Base-by-base conservation (phyloP, 2,888 invertebrate species). In the Drosophila algonquin region DNA sequence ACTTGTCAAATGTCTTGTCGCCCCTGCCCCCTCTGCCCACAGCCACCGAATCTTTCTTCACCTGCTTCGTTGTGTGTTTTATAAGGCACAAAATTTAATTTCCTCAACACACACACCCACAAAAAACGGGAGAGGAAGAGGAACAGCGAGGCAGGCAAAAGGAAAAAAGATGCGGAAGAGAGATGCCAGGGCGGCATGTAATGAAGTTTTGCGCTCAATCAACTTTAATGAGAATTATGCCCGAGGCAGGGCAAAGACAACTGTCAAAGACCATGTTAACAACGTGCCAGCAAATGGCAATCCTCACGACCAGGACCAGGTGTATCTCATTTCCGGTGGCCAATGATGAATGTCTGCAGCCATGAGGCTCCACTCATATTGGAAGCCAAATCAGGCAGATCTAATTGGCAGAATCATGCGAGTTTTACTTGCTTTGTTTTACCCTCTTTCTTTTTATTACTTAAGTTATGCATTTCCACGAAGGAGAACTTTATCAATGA, bases 181-280 rank as follows among this genome's bases (percentile, higher is more conserved):
- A 44, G 54, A 69, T 71, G 59, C 64, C 75, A 75, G 62, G 75
- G 35, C 40, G 57, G 58, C 69, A 60, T 74, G 70, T 85, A 85
- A 85, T 87, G 89, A 85, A 89, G 85, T 85, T 89, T 89, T 82
- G 73, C 87, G 85, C 89, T 87, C 89, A 86, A 87, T 86, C 89
- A 89, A 88, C 77, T 86, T 86, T 89, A 85, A 87, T 89, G 80
- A 77, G 81, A 85, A 85, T 87, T 76, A 73, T 77, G 85, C 85
- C 77, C 52, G 45, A 30, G 75, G 85, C 88, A 57, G 62, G 67
- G 30, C 61, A 67, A 61, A 63, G 63, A 68, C 69, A 76, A 58
- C 69, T 75, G 72, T 76, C 68, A 83, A 86, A 72, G 70, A 78
- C 56, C 79, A 86, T 86, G 82, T 86, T 83, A 88, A 88, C 82